Evolutionary conservation across 2,797 vertebrate genomes (phyloP), one percentile per base, ranked within the genome.

Genomic region (Oreonectes daqikongensis): DNA sequence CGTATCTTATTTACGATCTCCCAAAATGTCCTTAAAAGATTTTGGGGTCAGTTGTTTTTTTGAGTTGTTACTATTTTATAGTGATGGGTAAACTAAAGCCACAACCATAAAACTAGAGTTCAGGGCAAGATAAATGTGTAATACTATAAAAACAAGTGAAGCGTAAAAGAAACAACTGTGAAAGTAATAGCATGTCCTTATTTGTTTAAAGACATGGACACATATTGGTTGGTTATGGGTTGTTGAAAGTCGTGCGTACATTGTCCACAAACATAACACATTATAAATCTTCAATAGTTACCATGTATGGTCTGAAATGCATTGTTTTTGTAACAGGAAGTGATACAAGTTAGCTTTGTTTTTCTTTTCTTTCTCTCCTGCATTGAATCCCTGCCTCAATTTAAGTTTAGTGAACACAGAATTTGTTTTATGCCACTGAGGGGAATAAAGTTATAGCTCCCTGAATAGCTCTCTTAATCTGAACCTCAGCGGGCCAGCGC

Each of bases 391-490:
- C 26, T 44, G 40, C 32, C 61, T 77, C 28, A 11, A 18, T 71
- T 76, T 73, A 66, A 70, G 64, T 75, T 72, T 26, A 15, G 28
- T 20, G 65, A 82, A 81, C 22, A 50, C 30, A 17, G 5, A 59
- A 40, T 81, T 82, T 79, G 74, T 60, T 75, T 83, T 75, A 68
- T 77, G 63, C 57, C 74, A 75, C 79, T 40, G 59, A 75, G 67
- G 67, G 52, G 72, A 81, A 73, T 78, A 80, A 77, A 83, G 44
- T 32, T 69, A 71, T 24, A 48, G 66, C 71, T 84, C 66, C n/a
- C 32, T n/a, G 11, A 79, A 81, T 42, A 72, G 44, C 73, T 57
- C n/a, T 22, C 17, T 2, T 18, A 65, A 20, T n/a, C 26, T 32
- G 59, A 55, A 64, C 79, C 61, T 40, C 53, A 40, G 79, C 60